These are phyloP conservation scores for Lasiurus cinereus DNA, from an alignment of 2,113 vertebrate species.

Conservation along the genomic window DNA sequence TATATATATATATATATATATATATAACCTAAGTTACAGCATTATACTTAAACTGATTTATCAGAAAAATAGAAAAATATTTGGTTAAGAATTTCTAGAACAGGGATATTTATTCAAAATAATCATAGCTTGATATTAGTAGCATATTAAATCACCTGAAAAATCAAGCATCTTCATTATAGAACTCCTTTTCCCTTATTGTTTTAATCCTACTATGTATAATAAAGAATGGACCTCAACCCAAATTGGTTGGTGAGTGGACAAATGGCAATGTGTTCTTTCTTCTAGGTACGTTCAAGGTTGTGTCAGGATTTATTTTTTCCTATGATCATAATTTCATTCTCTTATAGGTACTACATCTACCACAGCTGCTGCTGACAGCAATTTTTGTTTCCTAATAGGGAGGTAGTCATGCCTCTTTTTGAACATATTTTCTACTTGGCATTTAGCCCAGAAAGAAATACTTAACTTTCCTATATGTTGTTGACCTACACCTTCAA, in stretches of 20 bases:
- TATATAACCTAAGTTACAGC: not conserved
- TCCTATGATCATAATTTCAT: not conserved
- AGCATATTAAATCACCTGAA: not conserved
- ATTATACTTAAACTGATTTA: not conserved
- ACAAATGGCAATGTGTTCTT: not conserved
- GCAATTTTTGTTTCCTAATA: constrained; percentile 57
- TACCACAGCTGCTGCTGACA: not conserved
- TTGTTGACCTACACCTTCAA: constrained; percentile 57
- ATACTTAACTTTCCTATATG: constrained; percentile 46
- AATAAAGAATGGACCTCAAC: not conserved
- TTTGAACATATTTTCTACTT: constrained; percentile 52
- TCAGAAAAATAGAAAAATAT: not conserved
- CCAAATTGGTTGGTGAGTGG: not conserved
- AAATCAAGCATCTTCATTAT: not conserved
- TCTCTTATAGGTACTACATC: not conserved
- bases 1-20: too few species aligned
- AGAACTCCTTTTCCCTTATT: not conserved
- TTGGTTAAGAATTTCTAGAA: not conserved
- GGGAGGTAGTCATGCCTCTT: not conserved
- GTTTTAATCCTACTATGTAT: not conserved
- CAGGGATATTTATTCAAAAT: not conserved
- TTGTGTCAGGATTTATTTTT: constrained; percentile 1
- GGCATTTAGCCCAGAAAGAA: constrained; percentile 58
- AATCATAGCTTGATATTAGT: not conserved
- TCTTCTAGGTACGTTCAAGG: not conserved